Conservation (phyloP, 2,888 invertebrate species). For the Cryptocheilus praepositus region DNA sequence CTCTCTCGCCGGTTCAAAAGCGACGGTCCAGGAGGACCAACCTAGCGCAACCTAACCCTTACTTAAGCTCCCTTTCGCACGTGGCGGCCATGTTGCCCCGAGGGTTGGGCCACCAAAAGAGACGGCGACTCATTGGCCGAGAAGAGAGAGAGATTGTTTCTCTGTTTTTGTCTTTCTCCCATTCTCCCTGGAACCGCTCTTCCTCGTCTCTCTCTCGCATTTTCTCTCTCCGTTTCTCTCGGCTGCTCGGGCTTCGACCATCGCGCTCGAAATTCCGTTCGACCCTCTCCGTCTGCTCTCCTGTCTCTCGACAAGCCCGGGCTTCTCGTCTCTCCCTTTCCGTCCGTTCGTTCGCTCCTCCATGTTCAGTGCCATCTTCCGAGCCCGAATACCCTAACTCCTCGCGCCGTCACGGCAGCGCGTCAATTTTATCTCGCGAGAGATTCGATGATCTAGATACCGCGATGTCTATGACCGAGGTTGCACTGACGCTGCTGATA, state of each 20-base stretch:
- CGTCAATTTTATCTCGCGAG: slow-evolving; percentile 29
- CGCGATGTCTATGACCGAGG: slow-evolving; percentile 18
- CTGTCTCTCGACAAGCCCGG: background rate
- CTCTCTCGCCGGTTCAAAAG: slow-evolving; percentile 39
- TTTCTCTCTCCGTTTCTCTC: slow-evolving; percentile 1
- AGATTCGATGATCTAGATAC: slow-evolving; percentile 34
- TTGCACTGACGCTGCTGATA: slow-evolving; percentile 20
- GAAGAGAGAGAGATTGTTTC: slow-evolving; percentile 22
- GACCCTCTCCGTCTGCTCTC: slow-evolving; percentile 12
- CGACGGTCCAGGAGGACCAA: slow-evolving; percentile 60
- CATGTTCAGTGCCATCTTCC: slow-evolving; percentile 24
- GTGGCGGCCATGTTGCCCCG: slow-evolving; percentile 71
- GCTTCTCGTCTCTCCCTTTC: slow-evolving; percentile 21
- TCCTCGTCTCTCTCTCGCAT: slow-evolving; percentile 2
- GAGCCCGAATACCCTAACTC: slow-evolving; percentile 17
- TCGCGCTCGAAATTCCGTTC: slow-evolving; percentile 40
- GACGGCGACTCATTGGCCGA: slow-evolving; percentile 70
- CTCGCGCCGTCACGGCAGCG: slow-evolving; percentile 16
- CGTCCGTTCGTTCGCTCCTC: slow-evolving; percentile 17
- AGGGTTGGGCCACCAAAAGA: slow-evolving; percentile 73
- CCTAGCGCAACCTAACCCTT: slow-evolving; percentile 60
- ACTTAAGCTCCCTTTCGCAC: slow-evolving; percentile 64
- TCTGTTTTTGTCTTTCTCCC: slow-evolving; percentile 24
- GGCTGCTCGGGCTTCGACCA: slow-evolving; percentile 11
- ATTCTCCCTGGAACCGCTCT: slow-evolving; percentile 13